phyloP scores from a whole-genome alignment of 2,888 invertebrate species.

The Leptinotarsa rubiginosa region DNA sequence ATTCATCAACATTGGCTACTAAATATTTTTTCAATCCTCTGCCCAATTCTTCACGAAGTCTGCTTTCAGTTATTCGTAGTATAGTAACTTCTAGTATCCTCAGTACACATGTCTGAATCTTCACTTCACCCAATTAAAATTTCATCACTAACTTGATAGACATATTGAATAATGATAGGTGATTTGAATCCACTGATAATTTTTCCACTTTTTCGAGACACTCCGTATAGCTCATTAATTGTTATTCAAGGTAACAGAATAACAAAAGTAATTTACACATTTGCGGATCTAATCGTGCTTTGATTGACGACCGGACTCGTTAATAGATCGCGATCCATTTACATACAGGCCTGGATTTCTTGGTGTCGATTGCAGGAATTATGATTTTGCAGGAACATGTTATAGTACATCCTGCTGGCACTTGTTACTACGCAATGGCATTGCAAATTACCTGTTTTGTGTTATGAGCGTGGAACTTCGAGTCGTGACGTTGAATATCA shows the following conservation, averaged over 20 bases:
- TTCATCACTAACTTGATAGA: too few relatives aligned
- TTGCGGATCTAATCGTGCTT: conserved; percentile 53
- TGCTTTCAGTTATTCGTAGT: too few relatives aligned
- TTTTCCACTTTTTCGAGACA: not conserved
- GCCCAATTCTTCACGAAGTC: too few relatives aligned
- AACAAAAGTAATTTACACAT: conserved; percentile 51
- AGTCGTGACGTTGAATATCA: conserved; percentile 13
- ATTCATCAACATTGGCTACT: too few relatives aligned
- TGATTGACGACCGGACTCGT: conserved; percentile 47
- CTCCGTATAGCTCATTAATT: conserved; percentile 46
- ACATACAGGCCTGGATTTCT: conserved; percentile 46
- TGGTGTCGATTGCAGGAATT: conserved; percentile 39
- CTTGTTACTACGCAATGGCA: conserved; percentile 31
- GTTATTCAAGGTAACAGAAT: conserved; percentile 54
- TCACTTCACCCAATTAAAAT: too few relatives aligned
- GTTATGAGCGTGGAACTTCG: conserved; percentile 14
- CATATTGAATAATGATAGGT: not conserved
- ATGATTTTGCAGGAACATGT: conserved; percentile 38
- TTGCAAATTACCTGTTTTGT: conserved; percentile 22
- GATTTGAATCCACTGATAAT: not conserved
- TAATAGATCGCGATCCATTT: conserved; percentile 44
- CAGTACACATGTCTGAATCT: too few relatives aligned
- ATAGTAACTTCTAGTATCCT: too few relatives aligned
- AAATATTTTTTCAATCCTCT: too few relatives aligned
- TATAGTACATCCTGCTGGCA: conserved; percentile 34